Evolutionary conservation across 2,797 vertebrate genomes (phyloP).

Genomic region (Kryptolebias ocellatus): DNA sequence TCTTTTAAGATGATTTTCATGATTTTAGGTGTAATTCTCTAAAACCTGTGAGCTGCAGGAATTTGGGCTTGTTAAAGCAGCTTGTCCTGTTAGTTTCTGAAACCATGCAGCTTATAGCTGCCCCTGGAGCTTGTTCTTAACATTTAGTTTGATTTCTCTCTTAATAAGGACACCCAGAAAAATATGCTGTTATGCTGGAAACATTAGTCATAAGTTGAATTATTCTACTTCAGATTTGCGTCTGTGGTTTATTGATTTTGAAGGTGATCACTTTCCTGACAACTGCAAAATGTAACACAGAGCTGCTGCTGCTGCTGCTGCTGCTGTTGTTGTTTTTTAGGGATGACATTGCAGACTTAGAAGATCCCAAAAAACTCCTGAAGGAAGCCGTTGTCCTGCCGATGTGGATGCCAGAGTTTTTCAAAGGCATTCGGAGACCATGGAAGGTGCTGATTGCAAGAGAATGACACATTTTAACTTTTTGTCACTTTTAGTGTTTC

Average conservation of each 20-base stretch:
- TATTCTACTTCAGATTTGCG: not conserved
- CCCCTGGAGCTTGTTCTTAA: not conserved
- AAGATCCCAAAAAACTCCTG: conserved; percentile 94
- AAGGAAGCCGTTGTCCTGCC: conserved; percentile 97
- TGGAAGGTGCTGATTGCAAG: conserved; percentile 87
- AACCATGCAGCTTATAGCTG: not conserved
- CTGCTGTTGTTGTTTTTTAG: conserved; percentile 63
- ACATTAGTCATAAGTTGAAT: not conserved
- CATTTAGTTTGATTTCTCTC: not conserved
- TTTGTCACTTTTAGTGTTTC: not conserved
- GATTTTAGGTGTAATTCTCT: not conserved
- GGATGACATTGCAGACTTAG: conserved; percentile 95
- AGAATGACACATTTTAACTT: not conserved
- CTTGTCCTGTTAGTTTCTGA: not conserved
- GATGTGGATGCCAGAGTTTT: conserved; percentile 99
- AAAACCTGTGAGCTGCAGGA: not conserved
- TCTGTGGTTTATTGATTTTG: not conserved
- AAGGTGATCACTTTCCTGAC: too few relatives aligned
- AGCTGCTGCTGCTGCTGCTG: too few relatives aligned
- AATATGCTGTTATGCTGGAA: not conserved
- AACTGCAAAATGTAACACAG: not conserved
- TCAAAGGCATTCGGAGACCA: conserved; percentile 95
- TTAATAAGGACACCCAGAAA: not conserved
- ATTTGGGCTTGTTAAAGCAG: not conserved
- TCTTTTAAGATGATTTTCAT: conserved; percentile 1